phyloP scores from a whole-genome alignment of 2,113 vertebrate genomes.

The Phoenicopterus ruber region DNA sequence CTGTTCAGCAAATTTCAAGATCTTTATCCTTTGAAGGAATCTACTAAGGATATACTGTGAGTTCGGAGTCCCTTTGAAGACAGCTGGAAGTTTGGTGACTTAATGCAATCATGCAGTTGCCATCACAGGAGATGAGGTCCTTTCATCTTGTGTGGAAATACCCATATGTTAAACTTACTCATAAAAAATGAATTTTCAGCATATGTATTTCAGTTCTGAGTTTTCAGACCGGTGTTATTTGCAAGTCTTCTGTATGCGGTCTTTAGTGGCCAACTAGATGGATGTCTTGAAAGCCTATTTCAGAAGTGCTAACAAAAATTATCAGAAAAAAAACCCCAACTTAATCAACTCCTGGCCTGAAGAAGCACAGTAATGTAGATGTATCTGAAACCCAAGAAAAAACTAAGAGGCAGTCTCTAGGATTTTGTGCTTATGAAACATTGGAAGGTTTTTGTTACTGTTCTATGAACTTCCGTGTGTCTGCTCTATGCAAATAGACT shows the following conservation, averaged over 20 bases:
- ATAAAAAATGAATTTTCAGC: neutral
- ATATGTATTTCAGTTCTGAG: neutral
- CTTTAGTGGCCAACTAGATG: neutral
- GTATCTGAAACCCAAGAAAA: neutral
- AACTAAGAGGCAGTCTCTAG: neutral
- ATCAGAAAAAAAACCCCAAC: fast-evolving
- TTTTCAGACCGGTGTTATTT: neutral
- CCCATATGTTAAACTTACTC: neutral
- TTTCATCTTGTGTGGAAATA: neutral
- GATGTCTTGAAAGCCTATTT: neutral
- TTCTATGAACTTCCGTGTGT: neutral
- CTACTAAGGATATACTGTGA: neutral
- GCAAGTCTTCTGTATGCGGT: neutral
- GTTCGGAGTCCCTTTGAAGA: neutral
- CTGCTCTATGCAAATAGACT: neutral
- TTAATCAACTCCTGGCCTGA: neutral
- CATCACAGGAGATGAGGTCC: neutral
- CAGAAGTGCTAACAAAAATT: neutral
- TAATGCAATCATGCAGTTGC: neutral
- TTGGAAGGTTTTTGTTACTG: neutral
- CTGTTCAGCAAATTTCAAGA: neutral
- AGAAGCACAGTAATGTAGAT: neutral
- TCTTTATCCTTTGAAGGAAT: neutral
- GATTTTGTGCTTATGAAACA: neutral
- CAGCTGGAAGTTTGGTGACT: neutral